Evolutionary conservation across 2,797 vertebrate species (phyloP), one percentile per base, ranked within the genome.

Genomic region (Buceros bicornis): DNA sequence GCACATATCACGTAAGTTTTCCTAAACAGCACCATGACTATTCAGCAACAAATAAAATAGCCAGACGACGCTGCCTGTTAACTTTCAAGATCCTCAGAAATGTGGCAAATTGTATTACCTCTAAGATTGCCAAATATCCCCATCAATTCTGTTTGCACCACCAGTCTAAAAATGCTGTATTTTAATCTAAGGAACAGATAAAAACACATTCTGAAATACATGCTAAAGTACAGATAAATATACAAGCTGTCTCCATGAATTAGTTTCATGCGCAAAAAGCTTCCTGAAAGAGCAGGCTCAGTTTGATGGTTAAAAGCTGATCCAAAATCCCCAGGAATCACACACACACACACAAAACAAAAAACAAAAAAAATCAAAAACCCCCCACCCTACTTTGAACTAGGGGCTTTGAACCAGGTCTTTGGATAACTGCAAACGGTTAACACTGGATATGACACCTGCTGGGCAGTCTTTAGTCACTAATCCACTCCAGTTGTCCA

Each of bases 401-500:
- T 8, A 45, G 35, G 25, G 33, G 18, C 43, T 84, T 71, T 82
- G 77, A 79, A 85, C 18, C 77, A 86, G 66, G 47, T 80, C 73
- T 72, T 82, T n/a, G 48, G 60, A 45, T 90, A 90, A 93, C 26
- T 89, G 88, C 69, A 88, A 92, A 77, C 71, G 71, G 74, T 8
- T 89, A 89, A 91, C 80, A 60, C 29, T 57, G 80, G 48, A 45
- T 76, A 31, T 51, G 73, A 70, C 74, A 86, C 80, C 93, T 66
- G 48, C 88, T 73, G 92, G 56, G 88, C 3, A 2, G 74, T 66
- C 83, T 95, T 91, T 95, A 88, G 86, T 87, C 80, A 60, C 86
- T 89, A 95, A 95, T 95, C 78, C 78, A 56, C 48, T 90, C 83
- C 95, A 89, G 90, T 92, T 92, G 88, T 82, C 88, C 81, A 64